These are phyloP conservation scores for Blennius ocellaris DNA, from an alignment of 2,113 vertebrate species.

Conservation along the genomic window DNA sequence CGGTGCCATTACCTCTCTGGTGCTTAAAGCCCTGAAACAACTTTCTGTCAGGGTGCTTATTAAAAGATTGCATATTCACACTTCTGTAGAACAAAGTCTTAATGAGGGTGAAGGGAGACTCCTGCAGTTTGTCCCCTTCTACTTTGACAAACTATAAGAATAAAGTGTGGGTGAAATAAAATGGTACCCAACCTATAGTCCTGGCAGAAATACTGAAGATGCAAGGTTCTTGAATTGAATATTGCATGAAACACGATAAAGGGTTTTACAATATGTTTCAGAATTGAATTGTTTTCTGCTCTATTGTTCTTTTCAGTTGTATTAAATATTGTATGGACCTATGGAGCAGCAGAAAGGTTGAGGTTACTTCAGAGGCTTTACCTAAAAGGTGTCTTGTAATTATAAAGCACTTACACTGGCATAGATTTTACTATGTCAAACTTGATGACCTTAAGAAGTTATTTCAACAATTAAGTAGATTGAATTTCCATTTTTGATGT, in stretches of 20 bases:
- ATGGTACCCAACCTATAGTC: slow-evolving; percentile 1
- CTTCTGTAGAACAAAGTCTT: slow-evolving; percentile 74
- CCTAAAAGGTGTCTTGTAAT: neutral
- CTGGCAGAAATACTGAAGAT: slow-evolving; percentile 22
- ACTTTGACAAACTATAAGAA: slow-evolving; percentile 71
- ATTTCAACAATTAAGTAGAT: too few species aligned
- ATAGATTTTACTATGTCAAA: neutral
- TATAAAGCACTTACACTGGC: neutral
- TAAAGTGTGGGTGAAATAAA: slow-evolving; percentile 52
- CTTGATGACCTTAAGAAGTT: too few species aligned
- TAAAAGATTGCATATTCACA: slow-evolving; percentile 84
- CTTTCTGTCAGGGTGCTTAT: slow-evolving; percentile 79
- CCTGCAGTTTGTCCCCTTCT: slow-evolving; percentile 63
- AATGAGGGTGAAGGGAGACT: slow-evolving; percentile 79
- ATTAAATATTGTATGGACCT: neutral
- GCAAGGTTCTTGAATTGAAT: neutral
- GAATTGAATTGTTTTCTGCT: too few species aligned
- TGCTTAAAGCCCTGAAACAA: slow-evolving; percentile 74
- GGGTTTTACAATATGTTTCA: neutral
- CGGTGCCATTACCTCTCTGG: slow-evolving; percentile 67
- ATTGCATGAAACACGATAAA: neutral
- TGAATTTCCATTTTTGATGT: too few species aligned
- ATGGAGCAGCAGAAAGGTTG: neutral
- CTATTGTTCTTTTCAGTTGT: too few species aligned
- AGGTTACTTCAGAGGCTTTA: too few species aligned